A percentile compares a stretch with the other conserved stretches of the same genome.
Conservation (phyloP, 2,113 vertebrate species). For the Merops nubicus region DNA sequence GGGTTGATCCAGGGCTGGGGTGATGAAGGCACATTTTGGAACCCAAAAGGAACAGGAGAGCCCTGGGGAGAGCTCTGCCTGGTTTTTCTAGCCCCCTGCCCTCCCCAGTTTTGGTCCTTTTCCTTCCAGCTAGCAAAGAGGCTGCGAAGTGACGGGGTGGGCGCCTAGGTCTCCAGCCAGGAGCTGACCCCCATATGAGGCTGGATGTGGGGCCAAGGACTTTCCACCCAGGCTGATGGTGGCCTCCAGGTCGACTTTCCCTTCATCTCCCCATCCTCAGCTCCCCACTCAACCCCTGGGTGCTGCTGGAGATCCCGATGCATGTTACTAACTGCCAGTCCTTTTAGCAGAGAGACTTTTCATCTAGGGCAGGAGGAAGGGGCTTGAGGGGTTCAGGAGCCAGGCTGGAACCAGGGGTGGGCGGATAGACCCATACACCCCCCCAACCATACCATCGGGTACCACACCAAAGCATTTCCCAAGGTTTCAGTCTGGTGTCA, state of each 20-base stretch:
- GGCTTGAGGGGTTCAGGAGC: accelerated
- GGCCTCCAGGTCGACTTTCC: too few relatives aligned
- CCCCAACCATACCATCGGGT: not conserved
- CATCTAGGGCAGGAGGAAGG: not conserved
- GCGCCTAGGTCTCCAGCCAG: not conserved
- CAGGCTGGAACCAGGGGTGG: not conserved
- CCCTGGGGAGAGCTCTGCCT: not conserved
- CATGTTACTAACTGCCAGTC: accelerated
- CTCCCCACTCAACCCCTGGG: too few relatives aligned
- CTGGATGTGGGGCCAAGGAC: too few relatives aligned
- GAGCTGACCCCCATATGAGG: too few relatives aligned
- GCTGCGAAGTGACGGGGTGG: not conserved
- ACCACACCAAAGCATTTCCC: not conserved
- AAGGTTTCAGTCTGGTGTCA: not conserved
- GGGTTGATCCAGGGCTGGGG: not conserved
- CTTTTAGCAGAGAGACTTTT: not conserved
- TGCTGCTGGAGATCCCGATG: too few relatives aligned
- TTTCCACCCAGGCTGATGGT: too few relatives aligned
- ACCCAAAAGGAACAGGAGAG: not conserved
- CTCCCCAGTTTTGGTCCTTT: not conserved
- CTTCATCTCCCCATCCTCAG: too few relatives aligned
- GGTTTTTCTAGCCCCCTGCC: not conserved
- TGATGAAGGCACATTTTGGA: not conserved
- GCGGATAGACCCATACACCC: accelerated
- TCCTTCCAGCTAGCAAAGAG: not conserved